Evolutionary conservation across 2,113 vertebrate species (phyloP).

Genomic region (Thomomys bottae): DNA sequence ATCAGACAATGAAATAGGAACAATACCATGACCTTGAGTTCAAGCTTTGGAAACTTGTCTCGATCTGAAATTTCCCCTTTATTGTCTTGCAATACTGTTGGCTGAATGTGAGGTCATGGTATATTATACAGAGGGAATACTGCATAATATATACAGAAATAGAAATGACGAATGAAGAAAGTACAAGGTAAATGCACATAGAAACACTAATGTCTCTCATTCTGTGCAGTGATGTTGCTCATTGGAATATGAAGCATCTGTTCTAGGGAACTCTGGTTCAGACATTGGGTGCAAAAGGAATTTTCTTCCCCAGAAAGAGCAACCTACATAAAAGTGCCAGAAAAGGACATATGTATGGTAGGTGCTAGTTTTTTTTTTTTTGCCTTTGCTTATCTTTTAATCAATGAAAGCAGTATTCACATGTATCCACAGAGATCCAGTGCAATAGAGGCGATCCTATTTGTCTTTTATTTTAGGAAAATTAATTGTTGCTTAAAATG

Average conservation of each 20-base stretch:
- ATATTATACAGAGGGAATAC: neutral
- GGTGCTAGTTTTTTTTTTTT: conserved; percentile 44
- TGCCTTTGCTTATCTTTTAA: conserved; percentile 6
- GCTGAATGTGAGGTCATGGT: neutral
- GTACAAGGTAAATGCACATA: neutral
- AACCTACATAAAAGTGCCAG: conserved; percentile 47
- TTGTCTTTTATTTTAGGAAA: neutral
- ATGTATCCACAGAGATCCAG: conserved; percentile 46
- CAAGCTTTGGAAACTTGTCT: too few relatives aligned
- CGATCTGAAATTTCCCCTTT: neutral
- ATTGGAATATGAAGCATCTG: rapidly evolving
- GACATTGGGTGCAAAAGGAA: neutral
- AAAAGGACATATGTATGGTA: neutral
- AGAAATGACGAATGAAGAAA: neutral
- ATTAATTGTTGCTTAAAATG: neutral
- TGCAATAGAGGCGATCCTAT: neutral
- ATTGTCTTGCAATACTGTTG: neutral
- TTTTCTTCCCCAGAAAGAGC: neutral
- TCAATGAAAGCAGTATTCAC: neutral
- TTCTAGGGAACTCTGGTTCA: neutral
- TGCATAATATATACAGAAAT: neutral
- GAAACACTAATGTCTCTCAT: neutral
- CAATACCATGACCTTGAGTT: too few relatives aligned
- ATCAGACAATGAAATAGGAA: too few relatives aligned
- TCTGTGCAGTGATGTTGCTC: neutral